Base-by-base conservation (phyloP, 2,113 vertebrate genomes). In the Cottus gobio region DNA sequence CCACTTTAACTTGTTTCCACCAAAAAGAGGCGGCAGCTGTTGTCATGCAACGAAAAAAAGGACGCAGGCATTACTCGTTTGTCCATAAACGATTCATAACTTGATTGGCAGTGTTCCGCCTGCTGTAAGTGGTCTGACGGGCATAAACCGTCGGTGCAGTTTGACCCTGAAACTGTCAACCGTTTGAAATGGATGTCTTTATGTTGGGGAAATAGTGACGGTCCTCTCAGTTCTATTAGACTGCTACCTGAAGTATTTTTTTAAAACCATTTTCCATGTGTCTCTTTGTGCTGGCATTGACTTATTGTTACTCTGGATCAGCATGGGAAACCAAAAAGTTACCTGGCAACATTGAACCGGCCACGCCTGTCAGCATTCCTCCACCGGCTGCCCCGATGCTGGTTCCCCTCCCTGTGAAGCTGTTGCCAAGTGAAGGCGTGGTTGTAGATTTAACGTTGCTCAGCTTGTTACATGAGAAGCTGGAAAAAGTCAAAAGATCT, bases 381-480 rank as follows among this genome's bases (percentile, higher is more conserved):
- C 37, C 48, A 66, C 48, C 39, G 37, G 46, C 30, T 61, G 79
- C 57, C 66, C 46, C 0, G 9, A n/a, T 42, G 26, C 5, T 4
- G 1, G 1, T 68, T 75, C 48, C 65, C 42, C 77, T 77, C 66
- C 62, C 76, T 78, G 56, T 39, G 79, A 77, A 86, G 81, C 84
- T 63, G 71, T 85, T 91, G 82, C 90, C 85, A 89, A 87, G 86
- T 78, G 77, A 88, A 92, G 68, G 76, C 84, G 80, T 81, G 65
- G 74, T 90, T 90, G 91, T 90, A 77, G 90, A 84, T 90, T 94
- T 93, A 88, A 81, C 46, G 70, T 80, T 39, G 85, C 87, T 94
- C 90, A 94, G 90, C 90, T 86, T 60, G 88, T 94, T 92, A 87
- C 73, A 61, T 82, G 83, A 79, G 78, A 79, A 72, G 72, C 73